Base-by-base conservation (phyloP, 2,797 vertebrate genomes). In the Enteromius viviparus region DNA sequence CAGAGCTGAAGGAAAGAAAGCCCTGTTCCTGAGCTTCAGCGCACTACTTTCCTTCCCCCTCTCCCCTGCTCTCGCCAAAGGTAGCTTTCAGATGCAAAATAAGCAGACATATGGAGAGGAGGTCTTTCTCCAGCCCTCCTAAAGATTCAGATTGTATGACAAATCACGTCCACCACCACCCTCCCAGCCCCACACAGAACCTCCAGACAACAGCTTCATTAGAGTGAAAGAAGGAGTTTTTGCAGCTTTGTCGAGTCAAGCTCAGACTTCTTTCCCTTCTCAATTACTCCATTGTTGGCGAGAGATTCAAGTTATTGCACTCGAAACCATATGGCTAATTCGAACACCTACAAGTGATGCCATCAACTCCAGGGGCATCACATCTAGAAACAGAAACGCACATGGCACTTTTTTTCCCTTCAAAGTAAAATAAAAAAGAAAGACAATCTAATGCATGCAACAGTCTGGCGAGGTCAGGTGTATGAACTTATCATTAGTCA, bases 101-200 rank as follows among this genome's bases (percentile, higher is more conserved):
- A 94, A 93, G 94, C 91, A 94, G 95, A 95, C 96, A 97, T 97
- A 96, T 97, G 96, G 96, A 92, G 92, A 91, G 94, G 94, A 94
- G 94, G 94, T 92, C 90, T 93, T 92, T 92, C 91, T 88, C 85
- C 91, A 71, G 93, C 93, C 93, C 94, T 95, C 94, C 94, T 95
- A 96, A 96, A 97, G 95, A 96, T 96, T 96, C 94, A 93, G 94
- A 97, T 95, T 96, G 95, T 97, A 95, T 96, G 96, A 96, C 96
- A 96, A 96, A 97, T 97, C 96, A 96, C 95, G 95, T 95, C 94
- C 92, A 89, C 86, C 81, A 66, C 93, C 91, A 92, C 74, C 85
- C 88, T 89, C 84, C 83, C 83, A 83, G 66, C 83, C 81, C 66
- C 85, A 80, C 58, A 83, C 85, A 60, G 86, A 87, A 88, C 89